Evolutionary conservation across 2,113 vertebrate genomes (phyloP).

Genomic region (Neogale vison): DNA sequence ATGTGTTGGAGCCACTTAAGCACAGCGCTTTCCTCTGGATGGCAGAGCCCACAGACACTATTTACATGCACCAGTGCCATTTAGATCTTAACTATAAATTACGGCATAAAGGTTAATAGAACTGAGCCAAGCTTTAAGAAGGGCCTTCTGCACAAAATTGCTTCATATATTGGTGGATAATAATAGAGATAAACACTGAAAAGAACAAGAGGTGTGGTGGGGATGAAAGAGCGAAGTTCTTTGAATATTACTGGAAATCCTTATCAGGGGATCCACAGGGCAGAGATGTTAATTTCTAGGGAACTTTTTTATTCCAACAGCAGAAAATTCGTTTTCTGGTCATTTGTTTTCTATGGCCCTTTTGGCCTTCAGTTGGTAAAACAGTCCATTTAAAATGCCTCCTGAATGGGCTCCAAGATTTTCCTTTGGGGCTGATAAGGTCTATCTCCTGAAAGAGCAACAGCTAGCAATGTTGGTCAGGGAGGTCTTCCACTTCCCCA

Average conservation of each 20-base stretch:
- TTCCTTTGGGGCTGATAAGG: neutral
- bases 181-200: constrained; percentile 66
- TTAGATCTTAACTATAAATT: constrained; percentile 70
- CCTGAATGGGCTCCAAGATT: neutral
- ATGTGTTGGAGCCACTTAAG: constrained; percentile 51
- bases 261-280: neutral
- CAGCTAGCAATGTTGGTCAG: neutral
- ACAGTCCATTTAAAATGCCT: constrained; percentile 22
- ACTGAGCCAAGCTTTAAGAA: constrained; percentile 59
- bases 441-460: neutral
- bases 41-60: constrained; percentile 26
- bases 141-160: constrained; percentile 55
- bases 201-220: constrained; percentile 44
- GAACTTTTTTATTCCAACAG: constrained; percentile 28
- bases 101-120: constrained; percentile 64
- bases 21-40: neutral
- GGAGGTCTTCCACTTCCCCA: neutral
- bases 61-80: constrained; percentile 19
- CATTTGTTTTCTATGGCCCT: constrained; percentile 39
- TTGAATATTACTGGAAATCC: constrained; percentile 52
- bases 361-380: constrained; percentile 31
- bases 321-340: constrained; percentile 51
- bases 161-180: constrained; percentile 59
- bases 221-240: constrained; percentile 61
- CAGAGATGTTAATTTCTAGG: constrained; percentile 37